A percentile compares a stretch with the other conserved stretches of the same genome.
These are phyloP conservation scores for Mionectes olivaceus DNA, from an alignment of 2,797 vertebrate genomes.

Conservation along the genomic window DNA sequence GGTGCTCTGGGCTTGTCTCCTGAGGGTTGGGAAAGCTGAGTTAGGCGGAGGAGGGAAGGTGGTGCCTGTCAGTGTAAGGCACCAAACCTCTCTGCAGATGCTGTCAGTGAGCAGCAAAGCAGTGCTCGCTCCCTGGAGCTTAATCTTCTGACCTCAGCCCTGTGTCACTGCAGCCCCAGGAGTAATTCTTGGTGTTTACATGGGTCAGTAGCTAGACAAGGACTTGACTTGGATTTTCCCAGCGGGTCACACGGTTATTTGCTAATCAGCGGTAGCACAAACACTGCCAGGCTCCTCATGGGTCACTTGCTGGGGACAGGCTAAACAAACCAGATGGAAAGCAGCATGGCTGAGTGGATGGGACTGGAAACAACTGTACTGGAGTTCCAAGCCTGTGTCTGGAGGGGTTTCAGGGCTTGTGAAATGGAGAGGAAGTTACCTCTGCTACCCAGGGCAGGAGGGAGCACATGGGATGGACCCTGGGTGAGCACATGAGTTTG, in stretches of 20 bases:
- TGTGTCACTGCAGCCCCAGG: not conserved
- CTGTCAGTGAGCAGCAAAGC: not conserved
- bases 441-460: fast-evolving
- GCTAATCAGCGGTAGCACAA: slow-evolving; percentile 24
- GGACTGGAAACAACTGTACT: not conserved
- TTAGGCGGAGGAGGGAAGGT: not conserved
- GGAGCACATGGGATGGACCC: not conserved
- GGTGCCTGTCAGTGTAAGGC: not conserved
- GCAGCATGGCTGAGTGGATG: slow-evolving; percentile 18
- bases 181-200: slow-evolving; percentile 45
- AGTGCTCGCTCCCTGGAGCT: not conserved
- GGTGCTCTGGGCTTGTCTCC: not conserved
- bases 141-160: slow-evolving; percentile 52
- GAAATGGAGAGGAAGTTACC: not conserved
- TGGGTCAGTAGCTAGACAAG: slow-evolving; percentile 49
- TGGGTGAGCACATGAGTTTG: fast-evolving
- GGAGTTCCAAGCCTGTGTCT: slow-evolving; percentile 8
- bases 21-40: not conserved
- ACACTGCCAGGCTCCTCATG: slow-evolving; percentile 38
- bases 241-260: not conserved
- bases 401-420: not conserved
- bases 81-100: not conserved
- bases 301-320: slow-evolving; percentile 60
- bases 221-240: slow-evolving; percentile 52
- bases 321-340: slow-evolving; percentile 63